These are phyloP conservation scores for Phataginus tetradactyla DNA, from an alignment of 2,797 vertebrate genomes.

Conservation along the genomic window DNA sequence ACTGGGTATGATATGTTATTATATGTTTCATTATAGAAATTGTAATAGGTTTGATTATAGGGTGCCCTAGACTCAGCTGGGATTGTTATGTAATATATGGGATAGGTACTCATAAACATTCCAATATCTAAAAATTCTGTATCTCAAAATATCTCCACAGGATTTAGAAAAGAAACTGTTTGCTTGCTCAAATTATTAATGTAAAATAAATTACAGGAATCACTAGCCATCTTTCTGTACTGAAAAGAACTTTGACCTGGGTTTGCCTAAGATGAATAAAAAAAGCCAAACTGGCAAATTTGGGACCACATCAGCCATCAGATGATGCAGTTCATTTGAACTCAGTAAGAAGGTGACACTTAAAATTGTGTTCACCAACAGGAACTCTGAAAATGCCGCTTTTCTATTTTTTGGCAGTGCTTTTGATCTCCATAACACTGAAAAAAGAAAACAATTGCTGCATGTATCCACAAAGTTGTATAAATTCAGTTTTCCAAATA, in stretches of 20 bases:
- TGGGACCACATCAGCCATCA: not conserved
- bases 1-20: not conserved
- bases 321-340: not conserved
- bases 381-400: not conserved
- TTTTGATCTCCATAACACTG: not conserved
- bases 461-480: not conserved
- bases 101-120: not conserved
- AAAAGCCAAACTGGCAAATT: not conserved
- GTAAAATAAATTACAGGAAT: not conserved
- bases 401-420: not conserved
- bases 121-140: not conserved
- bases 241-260: not conserved
- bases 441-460: not conserved
- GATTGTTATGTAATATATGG: not conserved
- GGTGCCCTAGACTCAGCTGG: not conserved
- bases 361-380: not conserved
- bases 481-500: not conserved
- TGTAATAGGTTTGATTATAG: not conserved
- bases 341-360: not conserved
- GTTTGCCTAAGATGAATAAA: not conserved
- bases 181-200: not conserved
- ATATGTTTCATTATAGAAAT: not conserved
- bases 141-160: not conserved
- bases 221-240: not conserved
- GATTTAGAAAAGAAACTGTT: not conserved